Conservation (phyloP, 1,140 invertebrate species). For the Euglossa dilemma region DNA sequence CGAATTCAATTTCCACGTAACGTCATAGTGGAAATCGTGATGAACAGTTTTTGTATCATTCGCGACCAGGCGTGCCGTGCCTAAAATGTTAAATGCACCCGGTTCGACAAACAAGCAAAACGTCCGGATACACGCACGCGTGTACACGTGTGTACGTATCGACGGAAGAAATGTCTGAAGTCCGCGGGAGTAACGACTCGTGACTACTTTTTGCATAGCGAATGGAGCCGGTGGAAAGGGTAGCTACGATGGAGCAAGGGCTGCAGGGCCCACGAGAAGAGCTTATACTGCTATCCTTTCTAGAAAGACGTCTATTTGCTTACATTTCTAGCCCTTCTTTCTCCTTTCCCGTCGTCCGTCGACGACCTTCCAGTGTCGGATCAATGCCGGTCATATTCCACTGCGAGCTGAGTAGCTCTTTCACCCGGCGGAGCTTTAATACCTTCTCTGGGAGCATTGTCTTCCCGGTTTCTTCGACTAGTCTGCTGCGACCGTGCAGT, state of each 20-base stretch:
- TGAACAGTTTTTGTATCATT: too few relatives aligned
- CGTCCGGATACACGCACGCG: background rate
- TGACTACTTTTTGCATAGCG: constrained; percentile 72
- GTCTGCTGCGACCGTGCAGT: background rate
- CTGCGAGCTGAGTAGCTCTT: constrained; percentile 35
- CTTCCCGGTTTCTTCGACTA: too few relatives aligned
- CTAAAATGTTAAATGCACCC: constrained; percentile 27
- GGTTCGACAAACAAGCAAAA: constrained; percentile 10
- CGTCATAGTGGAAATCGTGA: too few relatives aligned
- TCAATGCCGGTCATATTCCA: constrained; percentile 46
- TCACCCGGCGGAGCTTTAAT: constrained; percentile 7
- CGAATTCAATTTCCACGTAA: too few relatives aligned
- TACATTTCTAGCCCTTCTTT: constrained; percentile 65
- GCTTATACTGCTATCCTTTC: constrained; percentile 52
- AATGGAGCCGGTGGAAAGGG: constrained; percentile 51
- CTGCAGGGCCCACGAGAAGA: constrained; percentile 52
- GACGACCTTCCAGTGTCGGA: constrained; percentile 37
- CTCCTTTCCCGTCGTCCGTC: constrained; percentile 32
- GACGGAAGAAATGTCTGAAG: constrained; percentile 64
- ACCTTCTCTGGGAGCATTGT: background rate
- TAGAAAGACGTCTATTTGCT: constrained; percentile 72
- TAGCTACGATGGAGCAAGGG: constrained; percentile 33
- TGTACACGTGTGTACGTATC: constrained; percentile 33
- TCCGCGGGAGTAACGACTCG: constrained; percentile 71
- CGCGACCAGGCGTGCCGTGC: too few relatives aligned